Evolutionary conservation across 2,888 invertebrate genomes (phyloP), one percentile per base, ranked within the genome.

Genomic region (Lepetodrilus schrolli): DNA sequence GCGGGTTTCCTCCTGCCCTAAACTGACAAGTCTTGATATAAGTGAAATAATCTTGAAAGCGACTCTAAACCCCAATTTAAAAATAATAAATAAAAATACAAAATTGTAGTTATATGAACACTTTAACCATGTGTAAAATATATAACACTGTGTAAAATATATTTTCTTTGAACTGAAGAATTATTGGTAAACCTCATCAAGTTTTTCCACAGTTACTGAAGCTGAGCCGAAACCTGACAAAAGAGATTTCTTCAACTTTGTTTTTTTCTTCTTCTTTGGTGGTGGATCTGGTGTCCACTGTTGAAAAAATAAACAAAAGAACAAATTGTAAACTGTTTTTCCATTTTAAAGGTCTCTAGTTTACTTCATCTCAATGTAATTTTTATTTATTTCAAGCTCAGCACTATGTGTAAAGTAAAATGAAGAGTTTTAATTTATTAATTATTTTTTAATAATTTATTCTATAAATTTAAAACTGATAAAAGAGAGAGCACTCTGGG

Each of bases 221-320:
- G 79, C 72, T 5, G 84, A 77, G 17, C 88, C 88, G 82, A 90
- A 90, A 0, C 90, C 90, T 38, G 87, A 83, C 36, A 90, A 77
- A 7, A 90, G 74, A 7, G 90, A 88, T 69, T 86, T 84, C 72
- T 87, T 88, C 8, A 78, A 68, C 58, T 84, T 80, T 7, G 78
- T 79, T 73, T 87, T 89, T 8, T 80, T 79, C 76, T 87, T 87
- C 78, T 86, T 87, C 72, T 83, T 84, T 74, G 82, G 82, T n/a
- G 87, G 85, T 13, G 88, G 86, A 10, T 89, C 87, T 70, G 90
- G 90, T 0, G 90, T 86, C 90, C 90, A 90, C 89, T 89, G 75
- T n/a, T 72, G 74, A 73, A 34, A 48, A 48, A 34, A 71, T 5
- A 37, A 48, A 36, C 68, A 34, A 34, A 34, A n/a, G 7, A 8